Percentiles rank a stretch among this genome's conserved stretches.
These are phyloP conservation scores for Pygocentrus nattereri DNA, from an alignment of 2,797 vertebrate genomes.

Conservation along the genomic window DNA sequence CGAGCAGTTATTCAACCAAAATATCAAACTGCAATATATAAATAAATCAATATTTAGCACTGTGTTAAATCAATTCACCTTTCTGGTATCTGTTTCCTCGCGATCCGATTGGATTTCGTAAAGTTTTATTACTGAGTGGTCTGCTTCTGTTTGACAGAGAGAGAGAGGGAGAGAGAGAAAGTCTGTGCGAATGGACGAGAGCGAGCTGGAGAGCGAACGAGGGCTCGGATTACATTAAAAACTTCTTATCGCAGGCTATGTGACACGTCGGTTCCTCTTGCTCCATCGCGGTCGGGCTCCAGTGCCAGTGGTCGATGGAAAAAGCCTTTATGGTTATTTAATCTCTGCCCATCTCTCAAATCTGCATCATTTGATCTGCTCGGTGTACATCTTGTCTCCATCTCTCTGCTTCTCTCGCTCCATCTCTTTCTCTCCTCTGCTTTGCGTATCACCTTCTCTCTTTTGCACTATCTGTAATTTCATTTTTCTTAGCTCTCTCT, in stretches of 20 bases:
- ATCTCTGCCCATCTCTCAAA: slow-evolving; percentile 58
- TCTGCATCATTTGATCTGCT: slow-evolving; percentile 64
- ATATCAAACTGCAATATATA: background rate
- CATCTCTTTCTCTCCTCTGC: background rate
- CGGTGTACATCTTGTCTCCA: slow-evolving; percentile 51
- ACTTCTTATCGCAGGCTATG: slow-evolving; percentile 61
- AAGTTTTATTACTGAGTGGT: slow-evolving; percentile 27
- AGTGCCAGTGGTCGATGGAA: slow-evolving; percentile 60
- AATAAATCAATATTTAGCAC: background rate
- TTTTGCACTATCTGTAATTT: slow-evolving; percentile 39
- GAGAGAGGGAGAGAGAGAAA: background rate
- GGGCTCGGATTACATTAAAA: slow-evolving; percentile 57
- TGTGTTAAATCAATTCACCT: background rate
- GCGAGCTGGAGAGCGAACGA: background rate
- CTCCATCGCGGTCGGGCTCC: slow-evolving; percentile 38
- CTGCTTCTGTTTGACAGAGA: slow-evolving; percentile 37
- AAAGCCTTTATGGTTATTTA: slow-evolving; percentile 64
- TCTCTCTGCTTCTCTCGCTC: slow-evolving; percentile 38
- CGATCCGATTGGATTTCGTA: background rate
- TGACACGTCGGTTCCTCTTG: slow-evolving; percentile 56
- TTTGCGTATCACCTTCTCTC: background rate
- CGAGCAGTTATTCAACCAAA: too few species aligned
- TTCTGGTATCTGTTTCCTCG: background rate
- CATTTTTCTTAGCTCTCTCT: slow-evolving; percentile 25
- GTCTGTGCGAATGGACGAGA: background rate